Conservation (phyloP, 2,797 vertebrate species). For the Linurgus olivaceus region DNA sequence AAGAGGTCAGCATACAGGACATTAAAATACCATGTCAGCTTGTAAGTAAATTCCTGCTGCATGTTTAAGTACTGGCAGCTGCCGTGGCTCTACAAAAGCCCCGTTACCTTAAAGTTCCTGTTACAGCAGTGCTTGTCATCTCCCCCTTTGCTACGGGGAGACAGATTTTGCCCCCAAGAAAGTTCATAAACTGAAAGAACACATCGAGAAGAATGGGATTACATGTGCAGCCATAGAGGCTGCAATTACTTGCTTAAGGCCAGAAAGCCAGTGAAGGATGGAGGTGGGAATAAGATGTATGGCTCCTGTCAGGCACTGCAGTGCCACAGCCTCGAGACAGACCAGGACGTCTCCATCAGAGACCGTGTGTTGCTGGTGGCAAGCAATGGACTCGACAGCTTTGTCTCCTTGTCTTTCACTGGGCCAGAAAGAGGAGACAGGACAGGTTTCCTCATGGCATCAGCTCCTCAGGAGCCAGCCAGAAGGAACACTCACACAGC, state of each 20-base stretch:
- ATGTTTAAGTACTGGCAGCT: not conserved
- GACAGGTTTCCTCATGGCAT: not conserved
- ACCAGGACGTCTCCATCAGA: not conserved
- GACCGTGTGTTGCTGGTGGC: fast-evolving
- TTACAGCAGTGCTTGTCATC: not conserved
- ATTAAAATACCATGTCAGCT: slow-evolving; percentile 9
- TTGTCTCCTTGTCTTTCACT: not conserved
- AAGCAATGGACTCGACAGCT: fast-evolving
- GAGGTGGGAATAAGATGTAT: not conserved
- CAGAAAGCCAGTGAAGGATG: not conserved
- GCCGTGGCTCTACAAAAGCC: not conserved
- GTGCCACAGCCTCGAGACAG: not conserved
- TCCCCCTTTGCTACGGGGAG: not conserved
- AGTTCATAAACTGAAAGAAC: not conserved
- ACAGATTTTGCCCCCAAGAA: not conserved
- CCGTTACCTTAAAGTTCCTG: not conserved
- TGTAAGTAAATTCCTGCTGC: slow-evolving; percentile 5
- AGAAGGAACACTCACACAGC: fast-evolving
- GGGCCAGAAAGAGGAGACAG: not conserved
- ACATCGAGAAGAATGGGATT: not conserved
- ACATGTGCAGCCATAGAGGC: not conserved
- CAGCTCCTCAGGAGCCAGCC: not conserved
- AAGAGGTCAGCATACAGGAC: not conserved
- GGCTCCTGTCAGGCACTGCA: not conserved
- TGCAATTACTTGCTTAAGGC: not conserved